Percentiles rank a stretch among this genome's conserved stretches.
phyloP scores from a whole-genome alignment of 2,888 invertebrate species.

The Leptinotarsa peninsularis region DNA sequence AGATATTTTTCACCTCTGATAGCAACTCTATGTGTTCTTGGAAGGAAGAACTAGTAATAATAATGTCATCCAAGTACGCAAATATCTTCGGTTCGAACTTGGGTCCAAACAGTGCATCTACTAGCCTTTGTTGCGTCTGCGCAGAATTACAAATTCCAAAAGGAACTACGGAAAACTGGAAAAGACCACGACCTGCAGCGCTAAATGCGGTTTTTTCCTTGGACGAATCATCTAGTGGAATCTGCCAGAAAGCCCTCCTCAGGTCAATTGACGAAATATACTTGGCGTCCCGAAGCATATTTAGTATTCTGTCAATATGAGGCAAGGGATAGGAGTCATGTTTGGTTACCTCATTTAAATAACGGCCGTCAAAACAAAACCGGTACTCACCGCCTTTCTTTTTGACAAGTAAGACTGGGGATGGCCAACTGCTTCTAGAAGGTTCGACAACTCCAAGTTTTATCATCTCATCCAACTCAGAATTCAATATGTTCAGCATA shows the following conservation, averaged over 20 bases:
- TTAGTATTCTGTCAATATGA: conserved; percentile 36
- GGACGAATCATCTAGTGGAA: conserved; percentile 34
- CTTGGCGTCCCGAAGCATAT: conserved; percentile 25
- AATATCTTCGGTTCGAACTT: neutral
- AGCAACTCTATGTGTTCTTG: neutral
- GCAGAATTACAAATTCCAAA: conserved; percentile 50
- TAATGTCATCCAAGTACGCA: neutral
- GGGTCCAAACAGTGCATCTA: neutral
- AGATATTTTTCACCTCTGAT: neutral
- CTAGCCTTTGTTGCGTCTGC: conserved; percentile 34
- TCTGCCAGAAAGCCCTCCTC: conserved; percentile 42
- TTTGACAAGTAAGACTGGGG: conserved; percentile 48
- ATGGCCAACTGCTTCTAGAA: conserved; percentile 48
- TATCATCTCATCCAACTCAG: conserved; percentile 49
- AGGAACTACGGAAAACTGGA: conserved; percentile 43
- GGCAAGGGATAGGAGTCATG: conserved; percentile 37
- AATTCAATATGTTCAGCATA: conserved; percentile 21
- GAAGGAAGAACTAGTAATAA: neutral
- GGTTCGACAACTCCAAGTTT: conserved; percentile 46
- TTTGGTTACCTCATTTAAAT: conserved; percentile 21
- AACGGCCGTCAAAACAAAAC: conserved; percentile 31
- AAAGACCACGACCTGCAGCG: conserved; percentile 44
- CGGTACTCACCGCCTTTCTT: conserved; percentile 8
- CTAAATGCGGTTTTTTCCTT: conserved; percentile 52
- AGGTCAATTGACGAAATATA: conserved; percentile 36